Conservation (phyloP, 1,140 invertebrate species). For the silkworm (Bombyx mori) region DNA sequence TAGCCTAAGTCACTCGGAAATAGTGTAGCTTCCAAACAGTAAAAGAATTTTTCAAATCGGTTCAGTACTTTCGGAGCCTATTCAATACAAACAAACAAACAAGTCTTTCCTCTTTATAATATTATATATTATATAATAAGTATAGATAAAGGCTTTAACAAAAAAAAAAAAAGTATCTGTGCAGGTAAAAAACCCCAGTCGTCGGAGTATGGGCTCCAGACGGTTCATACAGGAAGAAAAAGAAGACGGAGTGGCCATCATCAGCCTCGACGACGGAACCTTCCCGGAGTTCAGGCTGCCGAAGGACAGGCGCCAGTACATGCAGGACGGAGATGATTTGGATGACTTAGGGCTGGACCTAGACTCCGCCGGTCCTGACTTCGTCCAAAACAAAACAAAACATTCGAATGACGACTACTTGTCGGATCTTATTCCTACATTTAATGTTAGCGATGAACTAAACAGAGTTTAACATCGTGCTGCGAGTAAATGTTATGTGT, state of each 20-base stretch:
- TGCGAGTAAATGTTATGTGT: background rate
- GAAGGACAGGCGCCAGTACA: constrained; percentile 30
- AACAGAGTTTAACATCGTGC: background rate
- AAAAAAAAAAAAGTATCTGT: constrained; percentile 1
- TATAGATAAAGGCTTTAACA: background rate
- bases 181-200: constrained; percentile 21
- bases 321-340: constrained; percentile 14
- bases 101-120: background rate
- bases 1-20: background rate
- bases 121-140: background rate
- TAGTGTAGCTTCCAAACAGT: background rate
- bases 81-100: no score
- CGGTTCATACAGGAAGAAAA: constrained; percentile 33
- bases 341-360: background rate
- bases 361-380: background rate
- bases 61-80: no score
- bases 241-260: constrained; percentile 20
- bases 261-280: constrained; percentile 28
- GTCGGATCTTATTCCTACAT: background rate
- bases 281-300: constrained; percentile 33
- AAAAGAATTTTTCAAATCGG: no score
- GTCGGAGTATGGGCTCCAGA: constrained; percentile 14
- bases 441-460: background rate
- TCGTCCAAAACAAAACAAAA: background rate
- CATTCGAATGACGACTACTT: background rate